Conservation (phyloP, 2,888 invertebrate genomes). For the Pachydiplax longipennis region DNA sequence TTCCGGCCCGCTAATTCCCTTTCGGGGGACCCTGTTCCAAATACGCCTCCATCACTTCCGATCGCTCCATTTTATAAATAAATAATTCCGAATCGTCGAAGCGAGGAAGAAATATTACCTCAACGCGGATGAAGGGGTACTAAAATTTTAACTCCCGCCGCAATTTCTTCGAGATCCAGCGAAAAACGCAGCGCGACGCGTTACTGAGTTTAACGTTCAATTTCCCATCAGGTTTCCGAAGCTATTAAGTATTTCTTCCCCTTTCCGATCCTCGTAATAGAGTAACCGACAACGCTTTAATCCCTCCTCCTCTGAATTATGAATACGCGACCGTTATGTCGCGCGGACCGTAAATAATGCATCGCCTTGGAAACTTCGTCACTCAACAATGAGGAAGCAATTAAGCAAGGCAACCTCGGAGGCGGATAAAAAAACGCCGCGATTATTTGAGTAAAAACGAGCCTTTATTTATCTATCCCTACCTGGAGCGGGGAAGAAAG, state of each 20-base stretch:
- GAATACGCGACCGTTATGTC: neutral
- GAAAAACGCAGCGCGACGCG: neutral
- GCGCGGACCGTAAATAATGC: neutral
- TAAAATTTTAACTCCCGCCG: neutral
- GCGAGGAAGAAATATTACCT: neutral
- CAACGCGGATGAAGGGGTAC: neutral
- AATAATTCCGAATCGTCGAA: neutral
- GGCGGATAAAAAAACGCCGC: neutral
- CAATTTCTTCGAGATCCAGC: neutral
- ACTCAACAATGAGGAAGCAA: slow-evolving; percentile 1
- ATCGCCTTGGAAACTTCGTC: neutral
- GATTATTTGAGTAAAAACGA: neutral
- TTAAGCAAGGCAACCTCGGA: neutral
- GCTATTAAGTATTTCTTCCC: neutral
- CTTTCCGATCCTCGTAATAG: neutral
- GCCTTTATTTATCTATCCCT: neutral
- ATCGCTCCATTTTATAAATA: neutral
- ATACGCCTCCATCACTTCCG: neutral
- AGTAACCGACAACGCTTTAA: neutral
- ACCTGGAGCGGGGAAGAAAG: neutral
- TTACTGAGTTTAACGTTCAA: neutral
- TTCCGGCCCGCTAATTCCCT: neutral
- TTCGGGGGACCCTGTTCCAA: neutral
- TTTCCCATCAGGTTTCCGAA: neutral
- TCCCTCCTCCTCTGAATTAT: neutral